phyloP scores from a whole-genome alignment of 1,140 invertebrate species.

The Conus ventricosus region DNA sequence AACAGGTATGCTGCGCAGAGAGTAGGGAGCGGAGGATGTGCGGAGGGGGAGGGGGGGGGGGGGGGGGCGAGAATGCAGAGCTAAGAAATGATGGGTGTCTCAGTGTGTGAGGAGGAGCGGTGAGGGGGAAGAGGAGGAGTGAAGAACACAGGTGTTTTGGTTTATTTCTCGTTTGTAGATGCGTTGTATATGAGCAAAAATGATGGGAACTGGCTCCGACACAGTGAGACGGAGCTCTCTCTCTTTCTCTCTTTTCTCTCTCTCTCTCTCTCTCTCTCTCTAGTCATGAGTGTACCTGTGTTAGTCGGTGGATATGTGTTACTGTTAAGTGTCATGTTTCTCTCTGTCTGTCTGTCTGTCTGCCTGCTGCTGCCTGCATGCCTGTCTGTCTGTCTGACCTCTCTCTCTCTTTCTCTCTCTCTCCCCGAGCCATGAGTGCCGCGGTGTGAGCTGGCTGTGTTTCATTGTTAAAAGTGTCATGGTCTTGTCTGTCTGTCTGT shows the following conservation, averaged over 20 bases:
- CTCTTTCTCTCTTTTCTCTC: neutral
- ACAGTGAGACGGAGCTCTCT: neutral
- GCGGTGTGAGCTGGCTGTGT: too few species aligned
- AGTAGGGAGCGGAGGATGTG: neutral
- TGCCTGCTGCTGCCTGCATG: neutral
- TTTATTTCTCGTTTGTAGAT: neutral
- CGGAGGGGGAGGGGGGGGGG: neutral
- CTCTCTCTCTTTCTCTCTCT: neutral
- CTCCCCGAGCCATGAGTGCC: neutral
- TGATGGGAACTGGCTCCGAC: neutral
- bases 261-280: neutral
- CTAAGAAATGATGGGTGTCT: neutral
- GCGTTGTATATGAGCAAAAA: neutral
- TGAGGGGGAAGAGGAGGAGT: neutral
- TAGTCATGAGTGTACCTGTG: too few species aligned
- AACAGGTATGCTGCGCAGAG: neutral
- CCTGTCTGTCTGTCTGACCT: neutral
- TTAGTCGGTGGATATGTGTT: too few species aligned
- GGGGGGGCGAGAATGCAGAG: neutral
- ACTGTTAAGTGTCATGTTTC: too few species aligned
- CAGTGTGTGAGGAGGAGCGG: too few species aligned
- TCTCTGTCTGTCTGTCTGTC: constrained; percentile 19
- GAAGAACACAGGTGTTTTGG: neutral
- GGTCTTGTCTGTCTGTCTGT: neutral
- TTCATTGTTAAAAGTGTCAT: neutral